Base-by-base conservation (phyloP, 2,888 invertebrate species). In the Apomyelois bistriatella region DNA sequence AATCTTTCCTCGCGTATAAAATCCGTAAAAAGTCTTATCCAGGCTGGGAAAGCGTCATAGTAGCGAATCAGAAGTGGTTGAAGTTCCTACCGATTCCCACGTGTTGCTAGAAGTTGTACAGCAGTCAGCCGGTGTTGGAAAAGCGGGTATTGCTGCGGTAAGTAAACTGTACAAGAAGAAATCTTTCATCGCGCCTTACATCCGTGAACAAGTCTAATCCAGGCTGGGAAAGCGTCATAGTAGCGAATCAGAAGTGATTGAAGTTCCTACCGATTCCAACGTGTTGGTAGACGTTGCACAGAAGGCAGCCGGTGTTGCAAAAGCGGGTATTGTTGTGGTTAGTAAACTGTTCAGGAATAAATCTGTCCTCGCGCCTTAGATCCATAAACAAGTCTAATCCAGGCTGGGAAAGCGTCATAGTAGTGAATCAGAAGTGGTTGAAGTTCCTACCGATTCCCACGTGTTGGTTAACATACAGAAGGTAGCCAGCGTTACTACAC, bases 71-170 rank as follows among this genome's bases (percentile, higher is more conserved):
- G 48, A 76, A 15, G 84, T 81, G 0, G 57, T 64, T 0, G 87
- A 87, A 0, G 82, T 82, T 4, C 83, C 87, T 0, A 53, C 72
- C 0, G 54, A 61, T 0, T 82, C 86, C 0, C 65, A 65, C 3
- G 70, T 65, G 1, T 52, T 88, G 0, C 75, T 69, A 0, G 60
- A 66, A 0, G 69, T 76, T 1, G 86, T 87, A 0, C 52, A 62
- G 1, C 70, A 59, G 16, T 85, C 89, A 0, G 84, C 82, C 0
- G 49, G 59, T 0, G 22, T 66, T 0, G 87, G 85, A 0, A 68
- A 79, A 48, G 79, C 76, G 1, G 79, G 68, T 1, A 61, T 87
- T 9, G 85, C 89, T 36, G 82, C 88, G 32, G 89, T 89, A 35
- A 79, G 80, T 75, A 36, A 32, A 32, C 32, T 4, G 7, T 5